Evolutionary conservation across 2,113 vertebrate species (phyloP).

Genomic region (Oxyura jamaicensis): DNA sequence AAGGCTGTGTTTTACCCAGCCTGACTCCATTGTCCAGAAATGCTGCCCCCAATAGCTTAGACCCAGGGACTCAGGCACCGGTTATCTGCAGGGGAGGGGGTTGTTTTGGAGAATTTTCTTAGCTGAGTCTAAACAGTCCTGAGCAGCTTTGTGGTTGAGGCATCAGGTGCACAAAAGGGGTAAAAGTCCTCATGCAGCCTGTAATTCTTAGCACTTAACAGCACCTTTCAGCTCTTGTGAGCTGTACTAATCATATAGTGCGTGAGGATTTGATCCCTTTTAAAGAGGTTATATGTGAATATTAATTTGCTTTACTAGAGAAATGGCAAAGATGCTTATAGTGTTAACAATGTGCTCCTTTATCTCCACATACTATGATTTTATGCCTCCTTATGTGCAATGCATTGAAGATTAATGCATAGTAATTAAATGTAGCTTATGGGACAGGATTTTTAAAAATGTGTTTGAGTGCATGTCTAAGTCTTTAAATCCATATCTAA

Average conservation of each 20-base stretch:
- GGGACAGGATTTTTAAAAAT: background rate
- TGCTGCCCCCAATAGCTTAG: background rate
- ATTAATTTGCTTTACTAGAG: background rate
- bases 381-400: slow-evolving; percentile 7
- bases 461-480: too few species aligned
- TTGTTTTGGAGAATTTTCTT: background rate
- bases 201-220: background rate
- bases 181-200: background rate
- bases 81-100: background rate
- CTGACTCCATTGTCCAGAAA: background rate
- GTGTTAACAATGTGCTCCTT: background rate
- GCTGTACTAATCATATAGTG: background rate
- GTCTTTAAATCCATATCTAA: background rate
- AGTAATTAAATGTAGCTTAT: slow-evolving; percentile 43
- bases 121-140: background rate
- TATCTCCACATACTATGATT: background rate
- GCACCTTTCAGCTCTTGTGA: background rate
- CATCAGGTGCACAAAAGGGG: background rate
- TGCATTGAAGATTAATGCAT: slow-evolving; percentile 6
- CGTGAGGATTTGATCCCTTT: background rate
- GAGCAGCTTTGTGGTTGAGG: background rate
- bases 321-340: background rate
- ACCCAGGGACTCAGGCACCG: background rate
- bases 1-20: background rate
- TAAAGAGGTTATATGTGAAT: background rate